Base-by-base conservation (phyloP, 2,113 vertebrate species). In the Eptesicus fuscus region DNA sequence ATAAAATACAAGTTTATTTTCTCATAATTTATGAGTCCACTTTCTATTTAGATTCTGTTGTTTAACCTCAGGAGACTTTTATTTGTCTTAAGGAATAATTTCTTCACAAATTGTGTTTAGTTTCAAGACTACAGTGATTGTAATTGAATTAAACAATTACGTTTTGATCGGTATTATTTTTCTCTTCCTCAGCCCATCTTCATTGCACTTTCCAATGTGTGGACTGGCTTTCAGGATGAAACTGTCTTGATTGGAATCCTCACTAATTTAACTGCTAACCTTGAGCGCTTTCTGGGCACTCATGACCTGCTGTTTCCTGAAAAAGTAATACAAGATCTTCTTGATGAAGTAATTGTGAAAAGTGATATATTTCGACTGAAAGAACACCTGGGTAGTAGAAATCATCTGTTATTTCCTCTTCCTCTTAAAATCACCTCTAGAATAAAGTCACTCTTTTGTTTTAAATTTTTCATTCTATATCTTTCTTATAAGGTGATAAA, bases 211-310 rank as follows among this genome's bases (percentile, higher is more conserved):
- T 98, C 99, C 28, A 97, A 97, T 61, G 89, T 99, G 65, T 99
- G 99, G 99, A 98, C 78, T 0, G 59, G 98, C 77, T 99, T 99
- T 96, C 98, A 99, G 98, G 98, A 99, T 73, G 99, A 99, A 98
- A 98, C 98, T 5, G 96, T 99, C 49, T 96, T 99, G 85, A 97
- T 99, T 93, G 98, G 95, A 87, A 98, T 99, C 89, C 98, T 99
- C 69, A 97, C 90, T 88, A 98, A 98, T 80, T 97, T 99, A 93
- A 96, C 22, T n/a, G 91, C 97, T 61, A 97, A 95, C 59, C 98
- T 99, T 65, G 98, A 98, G 83, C 98, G 98, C 11, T 99, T 99
- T 95, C 96, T 97, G 0, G 97, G 97, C 84, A 92, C 97, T 42
- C 99, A 99, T 3, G 97, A 98, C 17, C 59, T 98, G 18, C 92